A percentile compares a stretch with the other conserved stretches of the same genome.
These are phyloP conservation scores for Stratiomys singularior DNA, from an alignment of 2,888 invertebrate genomes.

Conservation along the genomic window DNA sequence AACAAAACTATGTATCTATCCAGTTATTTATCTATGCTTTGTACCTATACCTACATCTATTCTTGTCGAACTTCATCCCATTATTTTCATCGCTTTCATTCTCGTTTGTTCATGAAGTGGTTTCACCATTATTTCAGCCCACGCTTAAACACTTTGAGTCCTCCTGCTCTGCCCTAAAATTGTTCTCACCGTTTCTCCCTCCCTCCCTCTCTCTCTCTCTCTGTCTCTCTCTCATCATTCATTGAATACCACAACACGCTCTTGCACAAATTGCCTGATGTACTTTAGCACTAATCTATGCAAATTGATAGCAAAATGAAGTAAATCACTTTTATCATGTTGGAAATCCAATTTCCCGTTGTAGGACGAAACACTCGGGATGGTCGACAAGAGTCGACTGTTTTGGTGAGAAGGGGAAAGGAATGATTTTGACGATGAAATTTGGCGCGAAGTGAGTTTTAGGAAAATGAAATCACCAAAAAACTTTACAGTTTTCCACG, in stretches of 20 bases:
- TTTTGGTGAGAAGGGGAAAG: background rate
- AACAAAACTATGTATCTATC: too few species aligned
- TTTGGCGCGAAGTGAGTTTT: background rate
- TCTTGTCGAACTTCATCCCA: background rate
- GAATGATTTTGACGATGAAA: background rate
- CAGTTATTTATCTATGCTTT: too few species aligned
- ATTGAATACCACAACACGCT: slow-evolving; percentile 39
- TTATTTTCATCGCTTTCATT: background rate
- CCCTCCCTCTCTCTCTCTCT: background rate
- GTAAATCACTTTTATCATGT: slow-evolving; percentile 46
- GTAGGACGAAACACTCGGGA: background rate
- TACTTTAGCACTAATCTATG: slow-evolving; percentile 46
- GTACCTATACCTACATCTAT: too few species aligned
- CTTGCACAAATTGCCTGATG: slow-evolving; percentile 46
- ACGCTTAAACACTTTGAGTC: background rate
- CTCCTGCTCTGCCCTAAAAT: background rate
- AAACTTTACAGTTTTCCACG: background rate
- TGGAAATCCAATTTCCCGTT: slow-evolving; percentile 43
- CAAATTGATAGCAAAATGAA: slow-evolving; percentile 44
- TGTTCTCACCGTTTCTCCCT: background rate
- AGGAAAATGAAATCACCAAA: background rate
- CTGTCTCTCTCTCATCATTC: background rate
- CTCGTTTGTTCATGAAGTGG: background rate
- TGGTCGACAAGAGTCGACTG: background rate
- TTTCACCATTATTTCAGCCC: background rate